A percentile compares a stretch with the other conserved stretches of the same genome.
Evolutionary conservation across 2,888 invertebrate genomes (phyloP).

Genomic region (Copidosoma aretas): DNA sequence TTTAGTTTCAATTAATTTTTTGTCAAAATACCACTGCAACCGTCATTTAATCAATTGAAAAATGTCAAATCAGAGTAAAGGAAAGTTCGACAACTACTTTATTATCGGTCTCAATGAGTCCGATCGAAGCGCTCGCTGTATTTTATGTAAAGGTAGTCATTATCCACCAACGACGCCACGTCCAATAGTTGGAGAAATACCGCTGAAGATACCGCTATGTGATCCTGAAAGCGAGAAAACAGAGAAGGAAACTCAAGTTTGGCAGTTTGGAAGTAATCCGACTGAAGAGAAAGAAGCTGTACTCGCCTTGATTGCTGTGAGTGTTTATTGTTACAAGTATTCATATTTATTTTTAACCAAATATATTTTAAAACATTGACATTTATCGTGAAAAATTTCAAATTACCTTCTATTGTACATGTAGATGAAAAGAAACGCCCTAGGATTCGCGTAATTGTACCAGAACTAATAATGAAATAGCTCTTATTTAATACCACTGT

Average conservation of each 20-base stretch:
- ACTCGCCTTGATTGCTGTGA: slow-evolving; percentile 89
- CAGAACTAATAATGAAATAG: no score
- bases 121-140: slow-evolving; percentile 78
- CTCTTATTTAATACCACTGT: no score
- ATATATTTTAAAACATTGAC: not conserved
- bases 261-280: slow-evolving; percentile 70
- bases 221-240: slow-evolving; percentile 81
- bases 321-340: slow-evolving; percentile 50
- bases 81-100: slow-evolving; percentile 77
- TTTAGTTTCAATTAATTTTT: slow-evolving; percentile 25
- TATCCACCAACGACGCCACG: slow-evolving; percentile 88
- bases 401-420: no score
- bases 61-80: slow-evolving; percentile 64
- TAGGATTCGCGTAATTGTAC: no score
- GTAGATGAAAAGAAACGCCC: no score
- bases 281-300: slow-evolving; percentile 76
- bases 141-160: slow-evolving; percentile 85
- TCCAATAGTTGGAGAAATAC: slow-evolving; percentile 80
- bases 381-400: no score
- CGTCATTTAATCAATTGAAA: not conserved
- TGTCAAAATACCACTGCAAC: slow-evolving; percentile 4
- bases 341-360: slow-evolving; percentile 24
- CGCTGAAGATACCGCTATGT: slow-evolving; percentile 79
- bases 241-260: slow-evolving; percentile 77
- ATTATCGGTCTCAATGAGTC: slow-evolving; percentile 80